These are phyloP conservation scores for Lissocephala sabroskyi DNA, from an alignment of 2,888 invertebrate genomes.

Conservation along the genomic window DNA sequence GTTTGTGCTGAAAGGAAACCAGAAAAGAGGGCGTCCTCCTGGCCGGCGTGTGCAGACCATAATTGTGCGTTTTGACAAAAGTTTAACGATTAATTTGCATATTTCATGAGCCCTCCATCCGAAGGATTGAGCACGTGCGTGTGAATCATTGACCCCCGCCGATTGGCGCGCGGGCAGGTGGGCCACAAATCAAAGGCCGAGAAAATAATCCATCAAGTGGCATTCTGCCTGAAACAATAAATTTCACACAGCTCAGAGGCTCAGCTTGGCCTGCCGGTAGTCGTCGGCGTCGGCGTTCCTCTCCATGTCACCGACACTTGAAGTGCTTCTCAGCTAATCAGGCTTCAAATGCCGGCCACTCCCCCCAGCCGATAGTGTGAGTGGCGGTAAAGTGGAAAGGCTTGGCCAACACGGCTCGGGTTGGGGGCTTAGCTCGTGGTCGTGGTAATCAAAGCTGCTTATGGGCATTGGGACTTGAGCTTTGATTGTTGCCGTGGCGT, in stretches of 20 bases:
- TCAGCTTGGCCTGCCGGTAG: constrained; percentile 22
- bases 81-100: constrained; percentile 56
- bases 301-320: constrained; percentile 33
- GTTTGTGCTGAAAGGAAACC: too few relatives aligned
- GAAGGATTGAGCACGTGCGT: not conserved
- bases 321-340: constrained; percentile 58
- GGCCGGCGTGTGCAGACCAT: constrained; percentile 35
- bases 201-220: constrained; percentile 68
- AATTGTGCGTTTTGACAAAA: constrained; percentile 26
- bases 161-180: constrained; percentile 18
- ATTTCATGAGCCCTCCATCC: constrained; percentile 30
- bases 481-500: constrained; percentile 29
- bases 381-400: too few relatives aligned
- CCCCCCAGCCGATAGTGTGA: too few relatives aligned
- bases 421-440: not conserved
- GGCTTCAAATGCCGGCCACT: constrained; percentile 52
- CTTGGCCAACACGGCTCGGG: too few relatives aligned
- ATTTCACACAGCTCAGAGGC: constrained; percentile 43
- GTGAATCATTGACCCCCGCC: not conserved
- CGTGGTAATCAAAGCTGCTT: constrained; percentile 45
- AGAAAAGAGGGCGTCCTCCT: too few relatives aligned
- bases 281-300: not conserved
- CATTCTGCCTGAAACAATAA: constrained; percentile 65
- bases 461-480: constrained; percentile 26
- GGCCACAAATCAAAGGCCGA: constrained; percentile 10